Conservation (phyloP, 2,797 vertebrate genomes). For the Melanotaenia trifasciata region DNA sequence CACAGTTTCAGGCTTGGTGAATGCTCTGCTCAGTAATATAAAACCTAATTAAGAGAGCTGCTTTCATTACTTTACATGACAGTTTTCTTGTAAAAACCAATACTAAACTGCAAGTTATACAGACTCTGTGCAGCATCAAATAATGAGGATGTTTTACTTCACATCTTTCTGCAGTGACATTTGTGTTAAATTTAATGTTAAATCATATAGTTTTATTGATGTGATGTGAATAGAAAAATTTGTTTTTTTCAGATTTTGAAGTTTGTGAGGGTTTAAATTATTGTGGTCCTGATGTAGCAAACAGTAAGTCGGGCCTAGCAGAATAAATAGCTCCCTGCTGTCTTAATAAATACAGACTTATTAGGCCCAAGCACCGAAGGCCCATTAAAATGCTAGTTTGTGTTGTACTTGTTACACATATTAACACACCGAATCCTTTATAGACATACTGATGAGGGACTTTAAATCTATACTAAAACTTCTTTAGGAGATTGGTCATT, state of each 20-base stretch:
- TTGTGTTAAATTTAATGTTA: background rate
- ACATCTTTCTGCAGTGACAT: background rate
- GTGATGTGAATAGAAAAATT: slow-evolving; percentile 1
- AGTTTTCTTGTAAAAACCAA: slow-evolving; percentile 10
- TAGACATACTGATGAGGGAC: slow-evolving; percentile 7
- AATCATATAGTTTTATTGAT: slow-evolving; percentile 8
- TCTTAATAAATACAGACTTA: background rate
- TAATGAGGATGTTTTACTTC: background rate
- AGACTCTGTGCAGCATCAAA: background rate
- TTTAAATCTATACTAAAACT: slow-evolving; percentile 5
- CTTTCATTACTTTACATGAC: background rate
- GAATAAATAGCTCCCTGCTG: background rate
- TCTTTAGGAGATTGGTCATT: slow-evolving; percentile 7
- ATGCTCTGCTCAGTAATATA: background rate
- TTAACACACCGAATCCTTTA: background rate
- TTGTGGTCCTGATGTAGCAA: slow-evolving; percentile 20
- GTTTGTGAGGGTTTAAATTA: slow-evolving; percentile 6
- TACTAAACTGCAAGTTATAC: slow-evolving; percentile 24
- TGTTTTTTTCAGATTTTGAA: slow-evolving; percentile 9
- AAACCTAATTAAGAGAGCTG: background rate
- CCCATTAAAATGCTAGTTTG: background rate
- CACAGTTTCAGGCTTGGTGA: background rate
- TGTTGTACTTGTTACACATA: background rate
- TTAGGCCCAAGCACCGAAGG: too few species aligned
- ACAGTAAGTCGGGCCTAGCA: slow-evolving; percentile 3